Evolutionary conservation across 2,888 invertebrate genomes (phyloP).

Genomic region (Ypsolopha scabrella): DNA sequence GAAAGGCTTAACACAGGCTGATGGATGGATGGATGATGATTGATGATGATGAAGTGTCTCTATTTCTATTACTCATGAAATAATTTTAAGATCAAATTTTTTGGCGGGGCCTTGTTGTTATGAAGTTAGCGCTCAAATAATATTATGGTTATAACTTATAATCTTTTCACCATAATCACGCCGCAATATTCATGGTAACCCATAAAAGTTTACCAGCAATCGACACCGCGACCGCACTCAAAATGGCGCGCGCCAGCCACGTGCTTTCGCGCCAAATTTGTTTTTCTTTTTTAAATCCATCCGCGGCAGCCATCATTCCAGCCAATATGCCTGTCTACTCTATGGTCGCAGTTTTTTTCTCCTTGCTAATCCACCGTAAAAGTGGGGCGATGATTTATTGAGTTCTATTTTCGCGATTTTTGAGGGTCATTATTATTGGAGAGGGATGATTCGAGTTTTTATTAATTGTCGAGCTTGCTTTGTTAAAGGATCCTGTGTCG

Average conservation of each 20-base stretch:
- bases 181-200: background rate
- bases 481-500: too few species aligned
- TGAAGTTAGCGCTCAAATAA: too few species aligned
- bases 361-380: conserved; percentile 32
- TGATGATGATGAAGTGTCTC: too few species aligned
- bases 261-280: conserved; percentile 20
- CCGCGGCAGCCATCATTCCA: conserved; percentile 1
- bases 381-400: conserved; percentile 31
- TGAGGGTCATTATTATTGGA: background rate
- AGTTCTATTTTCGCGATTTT: conserved; percentile 11
- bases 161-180: background rate
- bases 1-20: too few species aligned
- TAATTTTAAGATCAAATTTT: too few species aligned
- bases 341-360: conserved; percentile 20
- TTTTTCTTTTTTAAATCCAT: conserved; percentile 12
- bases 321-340: conserved; percentile 7
- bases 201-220: background rate
- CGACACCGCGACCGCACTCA: conserved; percentile 10
- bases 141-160: too few species aligned
- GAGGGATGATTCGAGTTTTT: background rate
- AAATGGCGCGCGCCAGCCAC: conserved; percentile 23
- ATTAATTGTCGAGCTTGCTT: too few species aligned
- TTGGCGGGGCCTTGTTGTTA: too few species aligned
- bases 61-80: too few species aligned
- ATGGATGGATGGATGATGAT: too few species aligned